Base-by-base conservation (phyloP, 2,888 invertebrate species). In the Apotomis betuletana region DNA sequence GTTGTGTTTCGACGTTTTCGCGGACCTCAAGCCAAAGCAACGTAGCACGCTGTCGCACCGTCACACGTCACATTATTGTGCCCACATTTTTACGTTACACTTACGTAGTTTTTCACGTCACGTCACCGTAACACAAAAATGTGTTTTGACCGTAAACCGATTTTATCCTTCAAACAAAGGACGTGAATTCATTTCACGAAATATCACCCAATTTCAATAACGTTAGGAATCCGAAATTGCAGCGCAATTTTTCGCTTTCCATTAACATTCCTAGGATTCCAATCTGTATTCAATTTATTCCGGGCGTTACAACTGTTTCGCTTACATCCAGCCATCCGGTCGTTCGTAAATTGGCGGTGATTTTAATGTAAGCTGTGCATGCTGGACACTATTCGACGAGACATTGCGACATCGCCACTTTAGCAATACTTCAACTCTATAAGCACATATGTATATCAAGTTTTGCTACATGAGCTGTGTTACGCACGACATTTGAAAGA, bases 191-290 rank as follows among this genome's bases (percentile, higher is more conserved):
- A 59, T 70, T 74, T 59, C 63, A 46, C 64, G 62, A 81, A 86
- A 82, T 84, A 84, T 83, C 78, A 78, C 74, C 77, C 79, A 73
- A 77, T 81, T 81, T 78, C 82, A 82, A 83, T 84, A 81, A 74
- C 75, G 77, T 79, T 79, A 73, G 83, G 85, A 86, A 87, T 87
- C 80, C 80, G 76, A 79, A 79, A 81, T 78, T 81, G 81, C 81
- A 73, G 73, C 73, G 74, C 64, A 82, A 79, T 85, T 85, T 84
- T 85, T 83, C 80, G 76, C 75, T 84, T 87, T 87, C 84, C 81
- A 87, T 87, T 87, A 86, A 85, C 84, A 85, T 87, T 85, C 83
- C 79, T 76, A 76, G 79, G 80, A 81, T 80, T 81, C 85, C 87
- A 80, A 83, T 81, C 80, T 83, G 85, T 81, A 81, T 85, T 83